phyloP scores from a whole-genome alignment of 64 coral and sea anemone species.

The Pocillopora damicornis region DNA sequence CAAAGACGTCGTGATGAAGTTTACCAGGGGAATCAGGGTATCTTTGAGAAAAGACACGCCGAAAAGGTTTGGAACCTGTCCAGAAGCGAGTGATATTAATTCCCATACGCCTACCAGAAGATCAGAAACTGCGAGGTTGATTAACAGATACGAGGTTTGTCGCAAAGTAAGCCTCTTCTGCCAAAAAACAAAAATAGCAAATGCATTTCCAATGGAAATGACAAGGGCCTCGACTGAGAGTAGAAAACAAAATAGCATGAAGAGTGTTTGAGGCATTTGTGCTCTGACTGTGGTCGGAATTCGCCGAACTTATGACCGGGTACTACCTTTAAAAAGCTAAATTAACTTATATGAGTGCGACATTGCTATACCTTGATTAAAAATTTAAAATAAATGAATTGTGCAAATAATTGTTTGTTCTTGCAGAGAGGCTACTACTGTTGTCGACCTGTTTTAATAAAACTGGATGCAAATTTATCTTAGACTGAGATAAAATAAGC shows the following conservation, averaged over 20 bases:
- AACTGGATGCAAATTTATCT: no score
- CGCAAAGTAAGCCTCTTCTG: background rate
- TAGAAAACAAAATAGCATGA: background rate
- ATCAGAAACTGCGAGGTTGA: background rate
- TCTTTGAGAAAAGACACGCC: background rate
- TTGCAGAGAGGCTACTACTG: no score
- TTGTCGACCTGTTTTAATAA: no score
- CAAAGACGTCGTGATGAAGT: background rate
- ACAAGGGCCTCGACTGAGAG: background rate
- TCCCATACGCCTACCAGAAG: background rate
- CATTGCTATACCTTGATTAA: no score
- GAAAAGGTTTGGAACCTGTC: background rate
- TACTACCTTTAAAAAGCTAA: no score
- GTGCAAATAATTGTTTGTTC: no score
- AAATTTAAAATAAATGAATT: no score
- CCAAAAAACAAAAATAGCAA: constrained; percentile 8
- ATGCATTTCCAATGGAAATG: constrained; percentile 5
- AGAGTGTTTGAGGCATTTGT: background rate
- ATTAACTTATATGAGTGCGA: no score
- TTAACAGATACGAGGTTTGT: background rate
- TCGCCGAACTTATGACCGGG: background rate
- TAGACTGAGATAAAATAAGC: no score
- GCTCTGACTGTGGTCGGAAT: background rate
- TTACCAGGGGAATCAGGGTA: background rate
- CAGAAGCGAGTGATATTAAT: background rate